phyloP scores from a whole-genome alignment of 2,113 vertebrate genomes.

The Microtus montanus region DNA sequence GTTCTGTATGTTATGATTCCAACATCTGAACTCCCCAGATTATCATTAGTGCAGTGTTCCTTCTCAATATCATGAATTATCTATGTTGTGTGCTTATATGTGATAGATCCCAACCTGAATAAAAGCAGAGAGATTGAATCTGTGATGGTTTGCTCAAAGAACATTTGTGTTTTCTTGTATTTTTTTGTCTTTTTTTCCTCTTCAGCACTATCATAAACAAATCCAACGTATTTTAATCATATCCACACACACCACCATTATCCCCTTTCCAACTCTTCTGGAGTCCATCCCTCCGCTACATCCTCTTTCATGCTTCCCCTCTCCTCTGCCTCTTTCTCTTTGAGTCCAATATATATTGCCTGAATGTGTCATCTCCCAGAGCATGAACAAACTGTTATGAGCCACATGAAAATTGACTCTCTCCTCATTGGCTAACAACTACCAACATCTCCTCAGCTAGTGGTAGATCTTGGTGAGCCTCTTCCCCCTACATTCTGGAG shows the following conservation, averaged over 20 bases:
- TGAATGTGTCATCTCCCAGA: neutral
- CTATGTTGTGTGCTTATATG: neutral
- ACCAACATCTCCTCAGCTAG: neutral
- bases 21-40: neutral
- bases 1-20: neutral
- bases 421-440: neutral
- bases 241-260: too few species aligned
- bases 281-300: neutral
- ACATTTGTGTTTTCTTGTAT: neutral
- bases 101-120: neutral
- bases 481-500: too few species aligned
- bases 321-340: rapidly evolving
- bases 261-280: neutral
- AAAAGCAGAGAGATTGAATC: neutral
- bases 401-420: neutral
- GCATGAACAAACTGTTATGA: too few species aligned
- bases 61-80: neutral
- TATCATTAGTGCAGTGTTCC: neutral
- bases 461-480: neutral
- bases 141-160: neutral
- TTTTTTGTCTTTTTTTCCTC: neutral
- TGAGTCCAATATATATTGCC: neutral
- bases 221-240: neutral
- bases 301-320: neutral
- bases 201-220: neutral